Evolutionary conservation across 2,888 invertebrate genomes (phyloP).

Genomic region (Caenorhabditis sulstoni): DNA sequence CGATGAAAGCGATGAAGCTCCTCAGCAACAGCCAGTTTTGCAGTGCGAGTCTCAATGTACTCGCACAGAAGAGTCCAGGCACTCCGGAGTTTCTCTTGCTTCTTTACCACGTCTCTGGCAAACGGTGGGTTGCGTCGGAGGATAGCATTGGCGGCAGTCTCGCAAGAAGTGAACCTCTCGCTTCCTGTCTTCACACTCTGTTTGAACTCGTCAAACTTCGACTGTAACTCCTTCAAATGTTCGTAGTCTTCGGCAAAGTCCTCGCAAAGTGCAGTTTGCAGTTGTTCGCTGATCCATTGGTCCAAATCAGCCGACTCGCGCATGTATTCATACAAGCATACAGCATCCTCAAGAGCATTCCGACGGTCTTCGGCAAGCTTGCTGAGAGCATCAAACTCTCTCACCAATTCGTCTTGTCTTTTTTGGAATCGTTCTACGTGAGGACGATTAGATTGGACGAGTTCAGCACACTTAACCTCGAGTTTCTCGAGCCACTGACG

Average conservation of each 20-base stretch:
- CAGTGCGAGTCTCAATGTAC: conserved; percentile 90
- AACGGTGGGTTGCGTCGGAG: conserved; percentile 88
- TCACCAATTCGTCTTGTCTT: conserved; percentile 73
- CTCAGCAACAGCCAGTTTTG: conserved; percentile 92
- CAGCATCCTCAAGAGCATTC: conserved; percentile 89
- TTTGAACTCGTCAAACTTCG: conserved; percentile 94
- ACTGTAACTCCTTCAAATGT: conserved; percentile 86
- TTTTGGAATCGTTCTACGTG: conserved; percentile 67
- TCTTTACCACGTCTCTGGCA: conserved; percentile 89
- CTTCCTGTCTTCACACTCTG: conserved; percentile 92
- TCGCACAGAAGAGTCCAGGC: conserved; percentile 91
- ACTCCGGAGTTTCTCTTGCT: conserved; percentile 77
- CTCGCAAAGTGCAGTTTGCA: conserved; percentile 91
- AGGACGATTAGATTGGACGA: conserved; percentile 63
- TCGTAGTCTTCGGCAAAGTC: conserved; percentile 92
- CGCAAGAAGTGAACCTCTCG: conserved; percentile 92
- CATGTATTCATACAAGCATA: conserved; percentile 92
- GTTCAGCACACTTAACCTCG: conserved; percentile 64
- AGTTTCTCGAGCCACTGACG: conserved; percentile 72
- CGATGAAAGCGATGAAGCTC: conserved; percentile 98
- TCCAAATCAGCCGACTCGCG: conserved; percentile 87
- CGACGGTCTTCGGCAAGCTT: conserved; percentile 65
- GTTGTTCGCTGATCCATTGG: conserved; percentile 93
- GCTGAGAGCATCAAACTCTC: conserved; percentile 70
- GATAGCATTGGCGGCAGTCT: conserved; percentile 90